phyloP scores from a whole-genome alignment of 2,888 invertebrate species.

The Cephalotes varians region DNA sequence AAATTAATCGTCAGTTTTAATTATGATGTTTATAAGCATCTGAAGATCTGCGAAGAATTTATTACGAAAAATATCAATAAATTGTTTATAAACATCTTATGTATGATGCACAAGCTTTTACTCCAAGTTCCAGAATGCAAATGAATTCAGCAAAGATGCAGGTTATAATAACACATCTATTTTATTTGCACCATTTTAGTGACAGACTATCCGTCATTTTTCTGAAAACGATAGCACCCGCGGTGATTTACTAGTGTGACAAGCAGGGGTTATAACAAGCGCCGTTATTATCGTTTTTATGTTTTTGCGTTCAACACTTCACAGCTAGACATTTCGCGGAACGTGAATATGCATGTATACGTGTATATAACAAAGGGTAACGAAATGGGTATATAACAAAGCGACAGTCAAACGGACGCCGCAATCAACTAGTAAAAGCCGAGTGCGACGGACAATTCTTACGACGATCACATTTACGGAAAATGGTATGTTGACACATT shows the following conservation, averaged over 20 bases:
- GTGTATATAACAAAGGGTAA: too few species aligned
- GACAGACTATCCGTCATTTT: slow-evolving; percentile 51
- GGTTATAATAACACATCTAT: background rate
- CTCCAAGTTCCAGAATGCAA: slow-evolving; percentile 12
- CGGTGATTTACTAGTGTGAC: slow-evolving; percentile 50
- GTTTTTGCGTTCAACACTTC: slow-evolving; percentile 40
- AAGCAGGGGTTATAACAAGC: slow-evolving; percentile 7
- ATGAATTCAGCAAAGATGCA: background rate
- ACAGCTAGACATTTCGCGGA: slow-evolving; percentile 45
- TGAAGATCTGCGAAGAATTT: too few species aligned
- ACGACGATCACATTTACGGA: background rate
- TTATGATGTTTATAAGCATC: too few species aligned
- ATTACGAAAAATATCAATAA: too few species aligned
- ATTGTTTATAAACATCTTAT: background rate
- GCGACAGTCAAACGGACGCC: slow-evolving; percentile 20
- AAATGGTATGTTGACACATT: slow-evolving; percentile 44
- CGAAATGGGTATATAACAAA: slow-evolving; percentile 61
- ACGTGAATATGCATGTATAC: slow-evolving; percentile 47
- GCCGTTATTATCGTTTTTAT: slow-evolving; percentile 24
- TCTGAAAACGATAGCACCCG: slow-evolving; percentile 32
- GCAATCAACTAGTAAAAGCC: background rate
- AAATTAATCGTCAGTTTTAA: too few species aligned
- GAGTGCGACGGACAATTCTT: slow-evolving; percentile 7
- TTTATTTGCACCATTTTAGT: background rate
- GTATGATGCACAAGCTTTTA: background rate